Conservation (phyloP, 37 sponge, comb jelly and placozoan genomes). For the Bolinopsis microptera region DNA sequence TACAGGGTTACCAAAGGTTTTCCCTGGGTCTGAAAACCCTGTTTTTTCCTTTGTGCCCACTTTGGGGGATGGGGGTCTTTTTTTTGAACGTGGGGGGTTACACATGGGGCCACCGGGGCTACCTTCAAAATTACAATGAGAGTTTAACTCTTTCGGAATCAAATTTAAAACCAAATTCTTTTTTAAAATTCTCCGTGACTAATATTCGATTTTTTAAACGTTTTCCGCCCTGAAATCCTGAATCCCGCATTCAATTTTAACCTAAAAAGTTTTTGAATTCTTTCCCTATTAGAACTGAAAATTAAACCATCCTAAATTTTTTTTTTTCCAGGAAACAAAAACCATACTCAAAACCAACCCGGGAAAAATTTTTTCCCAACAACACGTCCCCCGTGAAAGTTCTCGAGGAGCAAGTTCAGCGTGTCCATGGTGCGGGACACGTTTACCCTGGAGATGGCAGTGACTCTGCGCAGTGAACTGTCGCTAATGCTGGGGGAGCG, state of each 20-base stretch:
- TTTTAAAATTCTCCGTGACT: too few relatives aligned
- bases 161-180: not conserved
- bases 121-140: too few relatives aligned
- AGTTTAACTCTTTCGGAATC: not conserved
- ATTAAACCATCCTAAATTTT: too few relatives aligned
- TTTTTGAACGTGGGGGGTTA: too few relatives aligned
- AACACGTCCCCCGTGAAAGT: not conserved
- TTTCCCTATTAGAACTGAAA: too few relatives aligned
- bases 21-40: conserved; percentile 37
- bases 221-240: too few relatives aligned
- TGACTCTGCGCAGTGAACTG: conserved; percentile 39
- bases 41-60: conserved; percentile 8
- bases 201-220: too few relatives aligned
- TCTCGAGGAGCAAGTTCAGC: not conserved
- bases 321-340: not conserved
- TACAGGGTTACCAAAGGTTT: conserved; percentile 3
- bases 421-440: conserved; percentile 32
- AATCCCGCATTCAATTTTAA: too few relatives aligned
- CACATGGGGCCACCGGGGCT: too few relatives aligned
- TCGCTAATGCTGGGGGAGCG: conserved; percentile 34
- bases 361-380: too few relatives aligned
- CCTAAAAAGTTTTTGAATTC: too few relatives aligned
- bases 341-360: too few relatives aligned
- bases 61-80: not conserved
- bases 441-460: conserved; percentile 50